phyloP scores from a whole-genome alignment of 2,113 vertebrate genomes.

The Pangasianodon gigas region DNA sequence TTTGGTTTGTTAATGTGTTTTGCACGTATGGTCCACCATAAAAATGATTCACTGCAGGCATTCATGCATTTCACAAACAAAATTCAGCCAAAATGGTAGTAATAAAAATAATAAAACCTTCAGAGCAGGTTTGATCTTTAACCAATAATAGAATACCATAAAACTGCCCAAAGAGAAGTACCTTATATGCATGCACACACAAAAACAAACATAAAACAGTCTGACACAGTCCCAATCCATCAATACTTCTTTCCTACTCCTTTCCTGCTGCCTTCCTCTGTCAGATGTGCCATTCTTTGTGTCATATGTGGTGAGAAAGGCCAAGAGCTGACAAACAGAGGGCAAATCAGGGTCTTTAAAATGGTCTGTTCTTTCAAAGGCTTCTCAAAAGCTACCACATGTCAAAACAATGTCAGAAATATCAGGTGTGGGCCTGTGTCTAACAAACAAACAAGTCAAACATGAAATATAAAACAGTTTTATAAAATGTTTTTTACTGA shows the following conservation, averaged over 20 bases:
- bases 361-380: conserved; percentile 32
- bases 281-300: conserved; percentile 4
- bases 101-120: background rate
- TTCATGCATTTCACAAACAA: background rate
- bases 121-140: background rate
- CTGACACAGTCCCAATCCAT: conserved; percentile 18
- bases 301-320: conserved; percentile 19
- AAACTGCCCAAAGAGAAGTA: background rate
- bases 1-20: background rate
- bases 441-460: conserved; percentile 40
- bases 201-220: background rate
- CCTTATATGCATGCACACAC: conserved; percentile 1
- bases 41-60: background rate
- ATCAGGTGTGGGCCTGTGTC: conserved; percentile 21
- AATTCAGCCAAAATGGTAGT: background rate
- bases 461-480: background rate
- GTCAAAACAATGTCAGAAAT: conserved; percentile 40
- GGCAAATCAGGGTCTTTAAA: background rate
- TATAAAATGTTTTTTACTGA: background rate
- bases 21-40: background rate
- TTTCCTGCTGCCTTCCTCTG: conserved; percentile 10
- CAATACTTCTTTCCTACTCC: conserved; percentile 26
- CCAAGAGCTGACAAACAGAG: conserved; percentile 8
- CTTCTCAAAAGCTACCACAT: conserved; percentile 34
- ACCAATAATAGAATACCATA: background rate